A percentile compares a stretch with the other conserved stretches of the same genome.
Conservation (phyloP, 2,113 vertebrate species). For the Centropus unirufus region DNA sequence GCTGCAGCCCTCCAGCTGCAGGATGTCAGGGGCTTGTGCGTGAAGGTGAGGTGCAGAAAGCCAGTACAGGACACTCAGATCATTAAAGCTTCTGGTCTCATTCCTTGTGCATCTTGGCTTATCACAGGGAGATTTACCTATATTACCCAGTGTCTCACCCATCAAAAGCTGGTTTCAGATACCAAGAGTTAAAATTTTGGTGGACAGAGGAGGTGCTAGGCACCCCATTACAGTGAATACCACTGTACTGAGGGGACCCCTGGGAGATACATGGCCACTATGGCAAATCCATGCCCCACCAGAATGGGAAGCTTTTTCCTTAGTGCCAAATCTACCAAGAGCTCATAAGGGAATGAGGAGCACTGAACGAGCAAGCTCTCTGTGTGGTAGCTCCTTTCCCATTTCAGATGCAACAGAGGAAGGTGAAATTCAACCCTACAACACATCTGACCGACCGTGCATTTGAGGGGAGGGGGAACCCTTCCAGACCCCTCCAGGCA, state of each 20-base stretch:
- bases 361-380: not conserved
- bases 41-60: not conserved
- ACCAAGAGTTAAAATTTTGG: not conserved
- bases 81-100: accelerated
- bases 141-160: not conserved
- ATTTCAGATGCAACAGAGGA: not conserved
- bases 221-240: not conserved
- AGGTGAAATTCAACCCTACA: not conserved
- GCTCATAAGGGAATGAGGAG: not conserved
- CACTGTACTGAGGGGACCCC: not conserved
- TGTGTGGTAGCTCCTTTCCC: not conserved
- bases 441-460: not conserved
- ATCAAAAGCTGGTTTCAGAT: not conserved
- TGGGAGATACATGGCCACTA: not conserved
- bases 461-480: accelerated
- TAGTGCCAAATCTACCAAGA: not conserved
- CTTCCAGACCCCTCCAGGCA: not conserved
- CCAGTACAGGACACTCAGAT: not conserved
- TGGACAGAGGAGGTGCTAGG: not conserved
- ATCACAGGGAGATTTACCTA: not conserved
- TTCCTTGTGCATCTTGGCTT: not conserved
- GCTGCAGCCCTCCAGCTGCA: not conserved
- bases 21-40: accelerated
- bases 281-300: not conserved
- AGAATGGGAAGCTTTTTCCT: not conserved